Evolutionary conservation across 1,140 invertebrate genomes (phyloP).

Genomic region (Polypedilum pembai): DNA sequence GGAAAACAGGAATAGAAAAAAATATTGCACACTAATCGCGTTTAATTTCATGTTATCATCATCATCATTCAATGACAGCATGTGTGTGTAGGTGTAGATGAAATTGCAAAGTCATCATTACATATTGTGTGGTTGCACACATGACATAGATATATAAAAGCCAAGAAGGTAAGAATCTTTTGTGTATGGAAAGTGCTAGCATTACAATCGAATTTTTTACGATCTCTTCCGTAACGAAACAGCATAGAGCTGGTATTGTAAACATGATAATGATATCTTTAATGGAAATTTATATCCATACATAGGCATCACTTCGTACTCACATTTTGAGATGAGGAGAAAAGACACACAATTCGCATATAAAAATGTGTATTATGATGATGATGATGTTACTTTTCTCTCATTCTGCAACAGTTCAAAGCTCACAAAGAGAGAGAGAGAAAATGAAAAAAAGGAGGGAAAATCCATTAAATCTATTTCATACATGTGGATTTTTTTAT

Average conservation of each 20-base stretch:
- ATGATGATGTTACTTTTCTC: slow-evolving; percentile 12
- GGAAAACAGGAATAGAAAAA: too few species aligned
- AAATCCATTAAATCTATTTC: slow-evolving; percentile 28
- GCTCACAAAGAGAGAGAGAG: not conserved
- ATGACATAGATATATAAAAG: not conserved
- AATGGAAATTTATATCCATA: slow-evolving; percentile 22
- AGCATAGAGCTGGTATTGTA: not conserved
- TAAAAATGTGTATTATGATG: slow-evolving; percentile 6
- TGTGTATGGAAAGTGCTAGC: not conserved
- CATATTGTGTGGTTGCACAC: not conserved
- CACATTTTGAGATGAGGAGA: too few species aligned
- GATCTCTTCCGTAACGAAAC: not conserved
- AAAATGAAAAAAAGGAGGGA: not conserved
- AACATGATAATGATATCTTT: slow-evolving; percentile 28
- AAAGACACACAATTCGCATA: not conserved
- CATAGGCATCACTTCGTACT: not conserved
- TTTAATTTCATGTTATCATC: slow-evolving; percentile 27
- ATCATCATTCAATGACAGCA: not conserved
- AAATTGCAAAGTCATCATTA: slow-evolving; percentile 18
- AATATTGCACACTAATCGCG: slow-evolving; percentile 21
- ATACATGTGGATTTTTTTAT: not conserved
- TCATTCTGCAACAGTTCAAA: not conserved
- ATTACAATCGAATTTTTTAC: slow-evolving; percentile 24
- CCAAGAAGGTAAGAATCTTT: not conserved
- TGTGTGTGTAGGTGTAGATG: not conserved